Evolutionary conservation across 2,888 invertebrate species (phyloP).

Genomic region (Salticus scenicus): DNA sequence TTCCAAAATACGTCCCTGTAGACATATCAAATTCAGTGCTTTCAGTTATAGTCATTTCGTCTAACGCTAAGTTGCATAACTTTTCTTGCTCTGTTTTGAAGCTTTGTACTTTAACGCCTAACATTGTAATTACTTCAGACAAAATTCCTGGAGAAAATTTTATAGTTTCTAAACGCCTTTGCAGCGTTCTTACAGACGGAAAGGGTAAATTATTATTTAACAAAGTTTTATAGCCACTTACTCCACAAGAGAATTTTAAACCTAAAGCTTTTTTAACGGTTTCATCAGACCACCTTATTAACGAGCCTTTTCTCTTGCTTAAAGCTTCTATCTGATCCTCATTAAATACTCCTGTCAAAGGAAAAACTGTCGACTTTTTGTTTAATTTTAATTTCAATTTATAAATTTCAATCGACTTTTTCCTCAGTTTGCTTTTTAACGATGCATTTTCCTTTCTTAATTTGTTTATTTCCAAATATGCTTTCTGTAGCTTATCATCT

Average conservation of each 20-base stretch:
- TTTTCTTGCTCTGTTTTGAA: neutral
- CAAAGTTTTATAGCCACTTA: constrained; percentile 6
- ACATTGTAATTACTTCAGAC: neutral
- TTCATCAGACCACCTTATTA: constrained; percentile 6
- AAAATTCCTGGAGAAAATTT: neutral
- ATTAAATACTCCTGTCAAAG: neutral
- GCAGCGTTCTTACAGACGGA: constrained; percentile 6
- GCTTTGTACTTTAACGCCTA: neutral
- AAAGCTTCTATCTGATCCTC: neutral
- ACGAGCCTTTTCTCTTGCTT: neutral
- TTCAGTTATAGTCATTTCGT: neutral
- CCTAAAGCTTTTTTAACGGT: neutral
- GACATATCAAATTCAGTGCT: neutral
- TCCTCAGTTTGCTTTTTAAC: neutral
- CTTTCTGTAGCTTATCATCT: too few relatives aligned
- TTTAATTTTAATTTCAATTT: neutral
- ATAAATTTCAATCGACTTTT: neutral
- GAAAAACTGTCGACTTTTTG: neutral
- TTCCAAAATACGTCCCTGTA: constrained; percentile 4
- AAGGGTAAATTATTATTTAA: neutral
- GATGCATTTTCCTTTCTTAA: neutral
- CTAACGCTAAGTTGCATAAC: neutral
- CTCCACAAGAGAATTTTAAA: constrained; percentile 13
- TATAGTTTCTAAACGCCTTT: neutral
- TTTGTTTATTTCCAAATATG: too few relatives aligned